Percentiles rank a stretch among this genome's conserved stretches.
Evolutionary conservation across 2,888 invertebrate species (phyloP).

Genomic region (Seira musarum): DNA sequence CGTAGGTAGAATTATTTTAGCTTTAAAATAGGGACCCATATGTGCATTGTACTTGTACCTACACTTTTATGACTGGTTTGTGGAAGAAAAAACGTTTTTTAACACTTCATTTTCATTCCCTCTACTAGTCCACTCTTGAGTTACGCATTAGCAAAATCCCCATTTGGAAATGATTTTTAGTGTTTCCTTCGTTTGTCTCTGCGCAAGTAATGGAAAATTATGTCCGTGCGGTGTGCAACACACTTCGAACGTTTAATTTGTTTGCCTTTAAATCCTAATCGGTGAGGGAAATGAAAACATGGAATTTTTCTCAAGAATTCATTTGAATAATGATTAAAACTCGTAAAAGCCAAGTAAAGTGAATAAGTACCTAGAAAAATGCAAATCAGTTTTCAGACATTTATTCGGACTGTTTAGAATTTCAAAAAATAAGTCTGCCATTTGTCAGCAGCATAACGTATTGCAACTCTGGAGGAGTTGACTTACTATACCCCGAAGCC

Average conservation of each 20-base stretch:
- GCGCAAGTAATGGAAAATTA: no score
- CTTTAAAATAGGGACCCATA: background rate
- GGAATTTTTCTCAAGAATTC: background rate
- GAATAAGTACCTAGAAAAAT: background rate
- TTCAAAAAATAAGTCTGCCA: background rate
- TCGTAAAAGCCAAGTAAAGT: background rate
- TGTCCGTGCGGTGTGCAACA: no score
- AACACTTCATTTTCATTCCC: background rate
- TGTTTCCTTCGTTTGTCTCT: no score
- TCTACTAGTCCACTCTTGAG: no score
- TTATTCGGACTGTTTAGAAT: background rate
- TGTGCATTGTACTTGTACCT: background rate
- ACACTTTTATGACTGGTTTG: background rate
- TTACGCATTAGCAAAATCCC: no score
- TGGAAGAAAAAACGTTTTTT: background rate
- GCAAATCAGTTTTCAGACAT: background rate
- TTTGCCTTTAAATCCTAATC: background rate
- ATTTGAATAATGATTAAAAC: slow-evolving; percentile 14
- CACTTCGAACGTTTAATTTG: slow-evolving; percentile 7
- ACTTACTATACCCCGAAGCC: background rate
- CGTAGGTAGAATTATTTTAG: background rate
- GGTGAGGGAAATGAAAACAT: background rate
- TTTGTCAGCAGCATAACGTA: slow-evolving; percentile 12
- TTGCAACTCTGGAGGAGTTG: slow-evolving; percentile 1
- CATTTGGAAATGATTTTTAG: no score